Evolutionary conservation across 2,113 vertebrate genomes (phyloP).

Genomic region (Lepisosteus osseus): DNA sequence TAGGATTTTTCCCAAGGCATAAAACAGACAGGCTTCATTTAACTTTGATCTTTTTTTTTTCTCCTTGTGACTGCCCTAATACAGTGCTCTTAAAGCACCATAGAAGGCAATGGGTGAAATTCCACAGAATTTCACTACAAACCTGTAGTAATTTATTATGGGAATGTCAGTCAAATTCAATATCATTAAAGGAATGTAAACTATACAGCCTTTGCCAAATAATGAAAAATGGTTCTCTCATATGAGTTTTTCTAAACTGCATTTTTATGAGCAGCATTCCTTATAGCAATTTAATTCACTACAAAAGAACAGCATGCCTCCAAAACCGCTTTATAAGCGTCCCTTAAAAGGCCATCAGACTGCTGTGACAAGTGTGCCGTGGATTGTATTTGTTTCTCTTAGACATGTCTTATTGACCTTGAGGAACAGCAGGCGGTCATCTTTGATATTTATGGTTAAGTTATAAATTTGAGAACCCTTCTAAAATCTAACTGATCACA

Average conservation of each 20-base stretch:
- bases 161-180: conserved; percentile 47
- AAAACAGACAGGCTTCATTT: conserved; percentile 8
- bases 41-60: conserved; percentile 1
- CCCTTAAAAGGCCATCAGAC: conserved; percentile 33
- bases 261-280: conserved; percentile 52
- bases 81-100: background rate
- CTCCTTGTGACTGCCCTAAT: conserved; percentile 2
- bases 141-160: conserved; percentile 39
- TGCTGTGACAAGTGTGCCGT: conserved; percentile 55
- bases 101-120: conserved; percentile 17
- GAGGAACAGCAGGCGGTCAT: conserved; percentile 47
- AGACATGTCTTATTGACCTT: conserved; percentile 57
- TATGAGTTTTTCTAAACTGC: conserved; percentile 41
- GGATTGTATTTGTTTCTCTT: conserved; percentile 61
- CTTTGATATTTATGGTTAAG: conserved; percentile 59
- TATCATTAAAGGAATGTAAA: conserved; percentile 41
- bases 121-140: conserved; percentile 16
- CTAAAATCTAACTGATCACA: conserved; percentile 23
- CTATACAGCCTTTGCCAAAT: conserved; percentile 46
- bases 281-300: conserved; percentile 57
- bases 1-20: background rate
- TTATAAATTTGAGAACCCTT: conserved; percentile 50
- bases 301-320: conserved; percentile 50
- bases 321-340: conserved; percentile 41
- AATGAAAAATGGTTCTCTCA: conserved; percentile 47